These are phyloP conservation scores for Clangula hyemalis DNA, from an alignment of 2,797 vertebrate genomes.

Conservation along the genomic window DNA sequence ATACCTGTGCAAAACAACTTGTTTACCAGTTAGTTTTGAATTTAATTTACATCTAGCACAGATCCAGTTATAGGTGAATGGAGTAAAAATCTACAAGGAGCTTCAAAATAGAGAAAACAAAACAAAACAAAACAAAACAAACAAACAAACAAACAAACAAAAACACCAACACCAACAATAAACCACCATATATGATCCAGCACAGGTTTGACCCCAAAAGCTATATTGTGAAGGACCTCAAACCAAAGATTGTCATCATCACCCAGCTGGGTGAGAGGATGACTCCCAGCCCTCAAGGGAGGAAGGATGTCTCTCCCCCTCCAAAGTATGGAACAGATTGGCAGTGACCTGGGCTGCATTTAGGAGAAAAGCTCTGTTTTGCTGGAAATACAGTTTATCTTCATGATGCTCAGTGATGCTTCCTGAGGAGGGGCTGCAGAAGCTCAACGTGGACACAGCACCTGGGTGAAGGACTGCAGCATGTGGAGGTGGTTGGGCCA, in stretches of 20 bases:
- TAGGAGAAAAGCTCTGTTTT: background rate
- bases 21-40: constrained; percentile 46
- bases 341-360: background rate
- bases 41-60: constrained; percentile 44
- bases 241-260: background rate
- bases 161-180: too few relatives aligned
- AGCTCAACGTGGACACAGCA: accelerated
- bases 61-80: constrained; percentile 23
- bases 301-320: background rate
- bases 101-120: background rate
- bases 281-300: background rate
- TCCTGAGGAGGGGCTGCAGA: background rate
- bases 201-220: background rate
- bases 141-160: too few relatives aligned
- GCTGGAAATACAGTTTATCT: background rate
- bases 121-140: background rate
- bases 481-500: accelerated
- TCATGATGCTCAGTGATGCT: background rate
- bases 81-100: background rate
- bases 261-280: background rate
- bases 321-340: background rate
- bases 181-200: background rate
- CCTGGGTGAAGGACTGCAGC: too few relatives aligned
- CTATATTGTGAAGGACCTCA: accelerated
- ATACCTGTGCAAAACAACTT: constrained; percentile 50